Evolutionary conservation across 1,140 invertebrate genomes (phyloP).

Genomic region (Drosophila tristis): DNA sequence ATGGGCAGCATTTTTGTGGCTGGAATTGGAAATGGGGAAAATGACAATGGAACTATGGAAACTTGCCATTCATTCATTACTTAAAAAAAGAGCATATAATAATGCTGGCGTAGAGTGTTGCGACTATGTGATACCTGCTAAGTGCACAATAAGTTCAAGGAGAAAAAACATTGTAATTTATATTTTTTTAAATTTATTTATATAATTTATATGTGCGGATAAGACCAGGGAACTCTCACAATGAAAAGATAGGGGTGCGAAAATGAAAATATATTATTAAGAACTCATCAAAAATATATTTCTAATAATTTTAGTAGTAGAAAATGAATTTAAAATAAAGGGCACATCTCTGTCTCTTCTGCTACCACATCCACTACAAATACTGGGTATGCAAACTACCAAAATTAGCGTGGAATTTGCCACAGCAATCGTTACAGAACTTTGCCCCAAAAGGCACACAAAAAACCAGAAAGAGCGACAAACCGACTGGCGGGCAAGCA

Average conservation of each 20-base stretch:
- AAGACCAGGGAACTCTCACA: background rate
- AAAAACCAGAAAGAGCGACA: too few relatives aligned
- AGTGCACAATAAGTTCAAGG: background rate
- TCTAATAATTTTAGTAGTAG: too few relatives aligned
- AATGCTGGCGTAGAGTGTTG: background rate
- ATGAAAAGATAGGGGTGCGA: too few relatives aligned
- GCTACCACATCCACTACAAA: background rate
- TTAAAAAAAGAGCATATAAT: constrained; percentile 42
- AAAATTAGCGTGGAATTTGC: constrained; percentile 71
- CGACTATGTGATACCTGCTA: constrained; percentile 30
- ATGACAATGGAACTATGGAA: constrained; percentile 71
- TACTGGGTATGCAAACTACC: constrained; percentile 49
- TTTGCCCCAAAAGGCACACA: constrained; percentile 29
- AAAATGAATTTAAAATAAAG: too few relatives aligned
- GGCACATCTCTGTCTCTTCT: background rate
- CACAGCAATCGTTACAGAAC: constrained; percentile 72
- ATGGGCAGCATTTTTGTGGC: constrained; percentile 24
- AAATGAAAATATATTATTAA: too few relatives aligned
- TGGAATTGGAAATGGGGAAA: constrained; percentile 46
- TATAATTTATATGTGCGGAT: background rate
- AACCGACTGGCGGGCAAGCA: too few relatives aligned
- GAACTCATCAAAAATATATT: too few relatives aligned
- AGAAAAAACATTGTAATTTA: background rate
- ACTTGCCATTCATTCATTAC: constrained; percentile 80
- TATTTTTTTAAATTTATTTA: background rate